phyloP scores from a whole-genome alignment of 2,797 vertebrate species.

The Nannoperca obscura region DNA sequence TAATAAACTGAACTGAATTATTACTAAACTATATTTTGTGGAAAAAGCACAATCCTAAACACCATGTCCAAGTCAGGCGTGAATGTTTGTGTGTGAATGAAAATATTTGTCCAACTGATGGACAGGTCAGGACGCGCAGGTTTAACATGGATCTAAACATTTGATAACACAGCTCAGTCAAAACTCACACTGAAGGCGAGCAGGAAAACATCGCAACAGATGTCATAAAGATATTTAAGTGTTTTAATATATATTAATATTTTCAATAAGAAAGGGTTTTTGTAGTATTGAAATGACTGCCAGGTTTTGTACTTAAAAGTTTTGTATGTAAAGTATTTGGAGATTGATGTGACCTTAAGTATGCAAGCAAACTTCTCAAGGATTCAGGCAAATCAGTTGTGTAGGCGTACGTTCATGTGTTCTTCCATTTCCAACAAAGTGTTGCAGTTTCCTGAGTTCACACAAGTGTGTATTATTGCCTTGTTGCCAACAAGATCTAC shows the following conservation, averaged over 20 bases:
- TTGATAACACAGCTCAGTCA: background rate
- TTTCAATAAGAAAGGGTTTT: background rate
- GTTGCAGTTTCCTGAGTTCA: constrained; percentile 22
- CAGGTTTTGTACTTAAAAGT: background rate
- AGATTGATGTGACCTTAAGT: constrained; percentile 2
- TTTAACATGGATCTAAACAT: background rate
- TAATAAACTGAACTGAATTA: background rate
- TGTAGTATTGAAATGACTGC: background rate
- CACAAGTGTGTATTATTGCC: background rate
- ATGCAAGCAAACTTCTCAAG: background rate
- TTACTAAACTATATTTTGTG: background rate
- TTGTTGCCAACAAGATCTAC: constrained; percentile 9
- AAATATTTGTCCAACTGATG: background rate
- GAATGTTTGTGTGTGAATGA: too few relatives aligned
- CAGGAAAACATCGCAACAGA: too few relatives aligned
- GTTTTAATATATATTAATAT: background rate
- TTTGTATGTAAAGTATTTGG: background rate
- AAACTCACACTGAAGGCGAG: background rate
- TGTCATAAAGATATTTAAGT: background rate
- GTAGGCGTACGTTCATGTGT: constrained; percentile 1
- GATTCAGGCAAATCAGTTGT: constrained; percentile 6
- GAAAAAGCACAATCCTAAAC: constrained; percentile 1
- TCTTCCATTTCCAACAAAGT: constrained; percentile 2
- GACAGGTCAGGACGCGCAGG: background rate
- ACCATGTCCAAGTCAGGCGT: background rate